Base-by-base conservation (phyloP, 2,113 vertebrate genomes). In the Pseudorectes ferrugineus region DNA sequence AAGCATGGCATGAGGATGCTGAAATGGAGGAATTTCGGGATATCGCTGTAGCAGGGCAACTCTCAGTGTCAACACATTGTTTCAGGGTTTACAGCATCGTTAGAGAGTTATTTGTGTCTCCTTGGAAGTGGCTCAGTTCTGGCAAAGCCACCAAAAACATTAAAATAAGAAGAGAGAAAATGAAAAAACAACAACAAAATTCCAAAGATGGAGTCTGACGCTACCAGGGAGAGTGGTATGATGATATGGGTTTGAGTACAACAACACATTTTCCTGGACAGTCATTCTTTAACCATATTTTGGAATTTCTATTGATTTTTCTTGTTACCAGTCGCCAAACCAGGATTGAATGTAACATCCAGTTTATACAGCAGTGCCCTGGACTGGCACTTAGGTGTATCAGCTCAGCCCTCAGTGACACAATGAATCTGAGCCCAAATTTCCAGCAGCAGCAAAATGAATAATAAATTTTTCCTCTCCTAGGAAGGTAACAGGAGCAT, bases 181-280 rank as follows among this genome's bases (percentile, higher is more conserved):
- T 10, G 1, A 12, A 58, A 18, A 24, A 2, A 0, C 12, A 22
- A 2, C 26, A 28, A 4, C 15, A 21, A 18, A 24, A 76, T 85
- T 78, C 3, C 18, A 40, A 54, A 79, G 58, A 22, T 5, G 28
- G 28, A 79, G 33, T 15, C 26, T 18, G 55, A 21, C 13, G 12
- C 15, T 70, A 54, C 54, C n/a, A 20, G 1, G 9, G 6, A 51
- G 23, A 61, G 31, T 42, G 9, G 11, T 52, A 10, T 38, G 58
- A 52, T 55, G 18, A 5, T 17, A 8, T 46, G 55, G 26, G 19
- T 49, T 49, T 52, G 31, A 55, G 40, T 19, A 57, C 45, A 51
- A 7, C 12, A 38, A 22, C 54, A 2, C 8, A 9, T 67, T 66
- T 70, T 80, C 28, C 21, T 46, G 46, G 33, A 26, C 28, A 85